phyloP scores from a whole-genome alignment of 2,113 vertebrate genomes.

The Muntiacus muntjak region DNA sequence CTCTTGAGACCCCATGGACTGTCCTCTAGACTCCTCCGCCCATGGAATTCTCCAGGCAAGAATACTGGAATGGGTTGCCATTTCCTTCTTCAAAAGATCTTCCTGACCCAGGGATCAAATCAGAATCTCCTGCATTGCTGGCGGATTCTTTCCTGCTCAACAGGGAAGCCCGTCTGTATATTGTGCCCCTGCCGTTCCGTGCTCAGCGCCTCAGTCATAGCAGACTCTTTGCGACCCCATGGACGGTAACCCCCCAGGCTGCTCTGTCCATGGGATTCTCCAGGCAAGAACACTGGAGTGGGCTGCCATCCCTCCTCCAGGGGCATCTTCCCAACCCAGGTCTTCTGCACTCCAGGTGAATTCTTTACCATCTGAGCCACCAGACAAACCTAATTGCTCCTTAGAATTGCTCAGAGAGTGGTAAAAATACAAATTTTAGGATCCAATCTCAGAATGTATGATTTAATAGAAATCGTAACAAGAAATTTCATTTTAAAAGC shows the following conservation, averaged over 20 bases:
- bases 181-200: rapidly evolving
- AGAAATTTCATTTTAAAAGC: neutral
- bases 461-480: neutral
- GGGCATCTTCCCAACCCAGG: neutral
- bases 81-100: neutral
- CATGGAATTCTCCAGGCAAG: neutral
- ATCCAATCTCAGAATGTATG: neutral
- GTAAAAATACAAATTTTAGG: neutral
- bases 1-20: neutral
- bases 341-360: neutral
- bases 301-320: neutral
- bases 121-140: neutral
- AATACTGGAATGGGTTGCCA: neutral
- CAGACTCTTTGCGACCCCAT: neutral
- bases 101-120: neutral
- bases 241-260: neutral
- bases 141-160: neutral
- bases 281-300: neutral
- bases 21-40: neutral
- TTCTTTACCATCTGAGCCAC: neutral
- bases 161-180: neutral
- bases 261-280: neutral
- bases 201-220: neutral
- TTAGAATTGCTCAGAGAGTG: neutral
- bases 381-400: neutral